Percentiles rank a stretch among this genome's conserved stretches.
Evolutionary conservation across 2,113 vertebrate species (phyloP).

Genomic region (Bubo bubo): DNA sequence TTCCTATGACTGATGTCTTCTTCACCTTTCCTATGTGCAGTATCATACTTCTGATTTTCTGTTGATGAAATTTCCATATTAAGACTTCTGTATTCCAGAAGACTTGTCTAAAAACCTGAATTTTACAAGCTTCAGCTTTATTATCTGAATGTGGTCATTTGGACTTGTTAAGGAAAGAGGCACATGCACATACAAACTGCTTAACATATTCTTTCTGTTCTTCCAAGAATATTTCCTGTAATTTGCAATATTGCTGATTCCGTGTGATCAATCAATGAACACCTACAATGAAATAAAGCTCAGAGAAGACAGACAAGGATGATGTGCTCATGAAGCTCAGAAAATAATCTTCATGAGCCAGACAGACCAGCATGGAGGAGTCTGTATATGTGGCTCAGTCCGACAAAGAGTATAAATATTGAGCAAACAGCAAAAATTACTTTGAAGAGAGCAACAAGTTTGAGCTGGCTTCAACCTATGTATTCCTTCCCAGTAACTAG

Average conservation of each 20-base stretch:
- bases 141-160: neutral
- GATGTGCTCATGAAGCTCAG: neutral
- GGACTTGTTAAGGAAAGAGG: neutral
- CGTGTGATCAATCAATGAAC: fast-evolving
- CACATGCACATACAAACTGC: neutral
- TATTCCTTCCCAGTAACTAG: neutral
- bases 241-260: neutral
- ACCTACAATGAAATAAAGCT: neutral
- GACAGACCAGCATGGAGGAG: neutral
- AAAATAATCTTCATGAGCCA: neutral
- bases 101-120: neutral
- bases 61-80: neutral
- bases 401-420: neutral
- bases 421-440: neutral
- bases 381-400: neutral
- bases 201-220: neutral
- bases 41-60: neutral
- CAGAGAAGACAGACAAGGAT: neutral
- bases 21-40: neutral
- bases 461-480: neutral
- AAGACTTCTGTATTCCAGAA: neutral
- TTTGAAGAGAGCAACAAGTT: neutral
- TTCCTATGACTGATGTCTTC: neutral
- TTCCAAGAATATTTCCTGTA: neutral
- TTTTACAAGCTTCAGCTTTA: neutral